Evolutionary conservation across 2,113 vertebrate species (phyloP).

Genomic region (Stigmatopora argus): DNA sequence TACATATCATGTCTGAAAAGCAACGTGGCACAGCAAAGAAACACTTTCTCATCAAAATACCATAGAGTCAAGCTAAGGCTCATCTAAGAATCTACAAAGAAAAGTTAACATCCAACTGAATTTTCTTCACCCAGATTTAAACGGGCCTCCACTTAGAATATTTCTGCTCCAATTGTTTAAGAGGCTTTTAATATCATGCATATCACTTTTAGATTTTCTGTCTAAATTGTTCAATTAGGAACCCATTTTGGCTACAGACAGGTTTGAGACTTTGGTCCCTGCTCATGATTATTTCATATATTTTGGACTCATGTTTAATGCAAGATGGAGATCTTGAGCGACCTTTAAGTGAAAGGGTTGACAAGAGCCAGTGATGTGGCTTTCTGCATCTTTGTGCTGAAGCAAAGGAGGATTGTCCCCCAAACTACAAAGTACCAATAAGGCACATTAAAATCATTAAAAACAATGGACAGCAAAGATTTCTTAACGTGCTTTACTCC

Average conservation of each 20-base stretch:
- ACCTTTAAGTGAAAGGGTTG: constrained; percentile 1
- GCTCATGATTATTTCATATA: constrained; percentile 8
- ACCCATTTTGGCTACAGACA: background rate
- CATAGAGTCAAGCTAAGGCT: background rate
- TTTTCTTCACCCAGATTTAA: background rate
- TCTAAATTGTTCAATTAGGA: background rate
- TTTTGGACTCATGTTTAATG: constrained; percentile 6
- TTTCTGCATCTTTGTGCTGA: background rate
- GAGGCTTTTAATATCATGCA: background rate
- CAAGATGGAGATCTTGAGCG: background rate
- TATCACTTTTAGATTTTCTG: background rate
- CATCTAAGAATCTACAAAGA: background rate
- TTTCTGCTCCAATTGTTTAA: background rate
- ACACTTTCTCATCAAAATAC: background rate
- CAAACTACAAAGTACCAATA: background rate
- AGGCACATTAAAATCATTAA: background rate
- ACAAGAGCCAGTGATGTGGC: background rate
- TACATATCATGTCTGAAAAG: no score
- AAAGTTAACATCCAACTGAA: background rate
- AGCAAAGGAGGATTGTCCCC: background rate
- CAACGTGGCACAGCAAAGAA: background rate
- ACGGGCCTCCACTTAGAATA: background rate
- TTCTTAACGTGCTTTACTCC: background rate
- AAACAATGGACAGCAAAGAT: background rate
- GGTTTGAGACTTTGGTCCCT: background rate